phyloP scores from a whole-genome alignment of 2,797 vertebrate species.

The Gambelia wislizenii region DNA sequence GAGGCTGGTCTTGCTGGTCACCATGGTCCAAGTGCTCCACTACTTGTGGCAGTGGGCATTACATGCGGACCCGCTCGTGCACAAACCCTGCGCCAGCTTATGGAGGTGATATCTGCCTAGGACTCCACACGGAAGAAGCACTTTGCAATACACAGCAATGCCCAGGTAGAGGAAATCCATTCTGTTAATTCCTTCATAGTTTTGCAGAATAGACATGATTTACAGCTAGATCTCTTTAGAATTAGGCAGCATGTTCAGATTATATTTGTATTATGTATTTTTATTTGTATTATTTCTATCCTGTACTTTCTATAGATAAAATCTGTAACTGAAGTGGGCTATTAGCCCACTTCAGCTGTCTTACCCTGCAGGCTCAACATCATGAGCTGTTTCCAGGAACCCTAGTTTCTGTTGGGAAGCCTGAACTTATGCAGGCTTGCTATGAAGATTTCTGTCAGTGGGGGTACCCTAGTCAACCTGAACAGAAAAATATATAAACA shows the following conservation, averaged over 20 bases:
- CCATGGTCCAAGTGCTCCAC: constrained; percentile 97
- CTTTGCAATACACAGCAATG: constrained; percentile 94
- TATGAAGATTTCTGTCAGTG: background rate
- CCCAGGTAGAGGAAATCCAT: constrained; percentile 82
- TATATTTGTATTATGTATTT: background rate
- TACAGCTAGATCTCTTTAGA: background rate
- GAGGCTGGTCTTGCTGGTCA: constrained; percentile 97
- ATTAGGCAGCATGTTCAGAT: background rate
- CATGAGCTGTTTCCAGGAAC: background rate
- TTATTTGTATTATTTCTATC: background rate
- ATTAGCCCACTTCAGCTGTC: background rate
- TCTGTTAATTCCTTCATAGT: rapidly evolving
- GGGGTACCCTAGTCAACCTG: background rate
- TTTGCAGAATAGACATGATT: background rate
- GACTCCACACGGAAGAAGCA: constrained; percentile 95
- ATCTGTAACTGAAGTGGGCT: too few species aligned
- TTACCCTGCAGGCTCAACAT: too few species aligned
- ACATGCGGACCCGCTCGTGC: constrained; percentile 95
- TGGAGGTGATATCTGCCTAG: constrained; percentile 96
- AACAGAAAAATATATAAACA: background rate
- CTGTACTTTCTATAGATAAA: background rate
- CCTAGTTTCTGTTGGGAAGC: background rate
- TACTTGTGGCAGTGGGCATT: constrained; percentile 96
- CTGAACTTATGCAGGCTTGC: background rate
- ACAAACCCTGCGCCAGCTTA: constrained; percentile 92